Base-by-base conservation (phyloP, 2,888 invertebrate genomes). In the Eudasyphora cyanicolor region DNA sequence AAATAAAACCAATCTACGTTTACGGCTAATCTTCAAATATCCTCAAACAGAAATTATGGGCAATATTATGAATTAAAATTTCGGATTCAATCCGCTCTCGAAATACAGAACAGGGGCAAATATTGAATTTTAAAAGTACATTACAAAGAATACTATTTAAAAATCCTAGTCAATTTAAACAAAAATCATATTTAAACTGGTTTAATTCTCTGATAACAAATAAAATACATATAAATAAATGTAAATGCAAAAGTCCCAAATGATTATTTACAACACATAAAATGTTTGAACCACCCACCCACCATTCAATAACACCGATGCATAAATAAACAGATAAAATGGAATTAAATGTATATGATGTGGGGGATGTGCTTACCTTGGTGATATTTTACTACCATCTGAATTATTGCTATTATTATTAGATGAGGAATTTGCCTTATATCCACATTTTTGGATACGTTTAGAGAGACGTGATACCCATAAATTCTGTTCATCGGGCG, bases 391-490 rank as follows among this genome's bases (percentile, higher is more conserved):
- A 88, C 94, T 94, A 91, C 95, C 94, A 91, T 95, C 94, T 87
- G 93, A 92, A 64, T 85, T 85, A 70, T 85, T 82, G 85, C 87
- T 89, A 87, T 90, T 91, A 82, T 92, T 92, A 86, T 92, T 92
- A 88, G 93, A 93, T 84, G 93, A 93, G 87, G 94, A 95, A 91
- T 96, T 96, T 89, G 97, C 95, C 94, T 97, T 96, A 94, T 97
- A 98, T 87, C 98, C 98, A 93, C 96, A 95, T 92, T 97, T 97
- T 93, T 97, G 97, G 91, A 98, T 97, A 93, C 97, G 97, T 90
- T 97, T 96, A 89, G 97, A 96, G 78, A 99, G 94, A 87, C 97
- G 94, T 86, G 95, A 95, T 87, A 99, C 98, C 99, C 99, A 99
- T 90, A 95, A 94, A 89, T 97, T 96, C 93, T 98, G 98, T 86